Evolutionary conservation across 1,140 invertebrate species (phyloP).

Genomic region (Zelostemma sp.): DNA sequence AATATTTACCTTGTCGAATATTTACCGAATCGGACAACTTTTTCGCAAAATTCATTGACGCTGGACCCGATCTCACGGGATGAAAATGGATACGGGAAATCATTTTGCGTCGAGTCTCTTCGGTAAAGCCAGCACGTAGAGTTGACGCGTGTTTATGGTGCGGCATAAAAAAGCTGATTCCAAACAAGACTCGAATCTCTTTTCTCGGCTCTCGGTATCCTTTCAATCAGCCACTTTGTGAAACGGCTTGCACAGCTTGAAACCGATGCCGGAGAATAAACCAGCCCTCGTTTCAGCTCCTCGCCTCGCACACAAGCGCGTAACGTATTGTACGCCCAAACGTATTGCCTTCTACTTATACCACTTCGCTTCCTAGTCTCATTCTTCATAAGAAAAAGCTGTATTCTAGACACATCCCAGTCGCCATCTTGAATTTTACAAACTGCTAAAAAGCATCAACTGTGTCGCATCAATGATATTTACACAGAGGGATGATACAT

Average conservation of each 20-base stretch:
- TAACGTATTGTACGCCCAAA: slow-evolving; percentile 13
- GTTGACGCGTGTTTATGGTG: no score
- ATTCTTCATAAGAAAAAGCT: slow-evolving; percentile 14
- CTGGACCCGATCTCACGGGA: no score
- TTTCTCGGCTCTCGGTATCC: slow-evolving; percentile 22
- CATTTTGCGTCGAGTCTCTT: neutral
- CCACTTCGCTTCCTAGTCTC: slow-evolving; percentile 7
- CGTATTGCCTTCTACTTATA: slow-evolving; percentile 14
- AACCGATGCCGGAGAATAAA: slow-evolving; percentile 13
- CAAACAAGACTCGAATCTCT: slow-evolving; percentile 24
- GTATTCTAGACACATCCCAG: slow-evolving; percentile 13
- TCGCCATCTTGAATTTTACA: slow-evolving; percentile 17
- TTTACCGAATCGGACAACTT: no score
- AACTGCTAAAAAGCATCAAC: slow-evolving; percentile 10
- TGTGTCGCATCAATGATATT: no score
- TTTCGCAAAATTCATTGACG: no score
- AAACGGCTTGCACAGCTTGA: slow-evolving; percentile 17
- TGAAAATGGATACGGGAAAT: neutral
- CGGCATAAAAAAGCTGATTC: slow-evolving; percentile 7
- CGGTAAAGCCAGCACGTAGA: no score
- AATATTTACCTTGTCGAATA: slow-evolving; percentile 25
- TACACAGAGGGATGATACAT: no score
- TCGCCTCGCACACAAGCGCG: slow-evolving; percentile 13
- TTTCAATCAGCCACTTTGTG: slow-evolving; percentile 45
- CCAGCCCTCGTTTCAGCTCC: slow-evolving; percentile 19